Evolutionary conservation across 2,113 vertebrate species (phyloP).

Genomic region (Picathartes gymnocephalus): DNA sequence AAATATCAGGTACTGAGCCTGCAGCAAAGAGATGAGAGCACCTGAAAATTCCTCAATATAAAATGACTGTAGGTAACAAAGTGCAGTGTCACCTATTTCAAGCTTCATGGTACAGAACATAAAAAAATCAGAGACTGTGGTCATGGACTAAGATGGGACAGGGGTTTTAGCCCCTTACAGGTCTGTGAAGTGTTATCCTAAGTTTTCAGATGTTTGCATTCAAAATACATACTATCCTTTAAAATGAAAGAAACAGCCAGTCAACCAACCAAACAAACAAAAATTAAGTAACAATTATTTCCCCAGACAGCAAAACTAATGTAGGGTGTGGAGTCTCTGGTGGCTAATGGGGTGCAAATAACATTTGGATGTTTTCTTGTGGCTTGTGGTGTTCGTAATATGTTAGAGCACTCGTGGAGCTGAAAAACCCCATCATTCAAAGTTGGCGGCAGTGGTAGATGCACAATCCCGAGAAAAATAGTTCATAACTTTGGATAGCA

Average conservation of each 20-base stretch:
- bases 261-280: fast-evolving
- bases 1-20: neutral
- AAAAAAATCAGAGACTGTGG: neutral
- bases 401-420: neutral
- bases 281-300: neutral
- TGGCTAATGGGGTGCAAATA: neutral
- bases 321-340: neutral
- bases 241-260: neutral
- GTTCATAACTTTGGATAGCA: neutral
- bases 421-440: neutral
- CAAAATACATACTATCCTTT: neutral
- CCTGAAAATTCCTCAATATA: neutral
- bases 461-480: neutral
- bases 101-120: neutral
- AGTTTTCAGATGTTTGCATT: neutral
- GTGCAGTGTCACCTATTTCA: neutral
- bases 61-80: neutral
- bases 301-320: neutral
- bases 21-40: neutral
- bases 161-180: neutral
- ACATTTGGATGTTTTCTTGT: neutral
- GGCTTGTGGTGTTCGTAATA: neutral
- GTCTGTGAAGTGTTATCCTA: neutral
- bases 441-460: neutral
- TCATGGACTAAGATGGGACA: neutral